Conservation (phyloP, 1,140 invertebrate species). For the Steinernema khuongi region DNA sequence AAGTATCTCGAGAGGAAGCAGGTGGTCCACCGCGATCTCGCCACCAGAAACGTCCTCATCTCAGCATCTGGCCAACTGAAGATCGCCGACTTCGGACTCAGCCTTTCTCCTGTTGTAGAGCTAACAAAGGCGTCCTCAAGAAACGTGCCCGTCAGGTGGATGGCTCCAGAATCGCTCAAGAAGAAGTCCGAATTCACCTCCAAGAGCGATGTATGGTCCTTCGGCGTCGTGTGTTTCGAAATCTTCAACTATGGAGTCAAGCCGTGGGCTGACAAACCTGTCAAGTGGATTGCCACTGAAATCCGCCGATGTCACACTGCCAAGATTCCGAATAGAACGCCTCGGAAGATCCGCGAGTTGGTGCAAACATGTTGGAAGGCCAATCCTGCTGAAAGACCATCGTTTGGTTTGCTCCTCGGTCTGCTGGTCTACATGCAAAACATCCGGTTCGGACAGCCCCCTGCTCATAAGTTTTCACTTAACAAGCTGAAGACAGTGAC, state of each 20-base stretch:
- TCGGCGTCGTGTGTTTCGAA: slow-evolving; percentile 57
- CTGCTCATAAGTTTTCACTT: background rate
- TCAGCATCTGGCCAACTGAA: slow-evolving; percentile 70
- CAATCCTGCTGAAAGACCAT: background rate
- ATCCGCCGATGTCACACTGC: slow-evolving; percentile 26
- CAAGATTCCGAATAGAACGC: slow-evolving; percentile 20
- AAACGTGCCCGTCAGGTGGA: slow-evolving; percentile 44
- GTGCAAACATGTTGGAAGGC: background rate
- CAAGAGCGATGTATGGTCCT: slow-evolving; percentile 57
- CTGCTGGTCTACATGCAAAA: background rate
- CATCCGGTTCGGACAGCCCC: background rate
- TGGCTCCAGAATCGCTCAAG: slow-evolving; percentile 53
- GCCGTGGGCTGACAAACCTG: slow-evolving; percentile 34
- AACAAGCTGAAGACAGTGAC: background rate
- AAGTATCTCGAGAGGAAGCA: slow-evolving; percentile 58
- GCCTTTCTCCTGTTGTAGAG: slow-evolving; percentile 60
- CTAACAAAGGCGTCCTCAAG: background rate
- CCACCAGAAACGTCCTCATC: slow-evolving; percentile 79
- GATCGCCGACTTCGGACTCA: slow-evolving; percentile 88
- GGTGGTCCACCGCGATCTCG: slow-evolving; percentile 73
- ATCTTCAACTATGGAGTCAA: slow-evolving; percentile 60
- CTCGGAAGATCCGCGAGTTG: background rate
- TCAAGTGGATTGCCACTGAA: slow-evolving; percentile 23
- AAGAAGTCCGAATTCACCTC: slow-evolving; percentile 39
- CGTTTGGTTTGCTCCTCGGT: background rate